Percentiles rank a stretch among this genome's conserved stretches.
Evolutionary conservation across 2,888 invertebrate species (phyloP).

Genomic region (Troides aeacus): DNA sequence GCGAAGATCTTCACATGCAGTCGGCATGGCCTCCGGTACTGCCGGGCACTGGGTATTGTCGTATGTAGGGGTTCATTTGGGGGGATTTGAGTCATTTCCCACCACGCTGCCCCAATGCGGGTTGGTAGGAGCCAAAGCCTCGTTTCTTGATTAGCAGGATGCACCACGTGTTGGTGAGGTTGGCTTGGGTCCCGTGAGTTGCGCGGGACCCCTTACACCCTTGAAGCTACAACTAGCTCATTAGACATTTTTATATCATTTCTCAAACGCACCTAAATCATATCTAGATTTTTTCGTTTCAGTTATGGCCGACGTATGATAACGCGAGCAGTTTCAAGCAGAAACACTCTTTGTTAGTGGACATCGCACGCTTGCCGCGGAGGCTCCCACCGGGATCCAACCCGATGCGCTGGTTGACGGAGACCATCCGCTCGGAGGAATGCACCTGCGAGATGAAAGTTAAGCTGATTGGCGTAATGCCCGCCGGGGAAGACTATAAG

Average conservation of each 20-base stretch:
- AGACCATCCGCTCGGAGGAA: conserved; percentile 32
- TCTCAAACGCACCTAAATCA: background rate
- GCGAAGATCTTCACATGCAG: too few species aligned
- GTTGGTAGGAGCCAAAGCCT: too few species aligned
- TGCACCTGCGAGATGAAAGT: conserved; percentile 38
- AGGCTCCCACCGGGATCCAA: conserved; percentile 34
- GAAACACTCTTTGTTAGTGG: conserved; percentile 40
- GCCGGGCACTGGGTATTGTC: too few species aligned
- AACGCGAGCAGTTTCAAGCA: conserved; percentile 37
- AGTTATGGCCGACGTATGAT: conserved; percentile 51
- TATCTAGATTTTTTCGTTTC: conserved; percentile 22
- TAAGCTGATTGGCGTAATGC: conserved; percentile 43
- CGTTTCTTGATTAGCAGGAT: too few species aligned
- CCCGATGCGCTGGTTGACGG: conserved; percentile 45
- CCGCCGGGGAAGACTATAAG: conserved; percentile 46
- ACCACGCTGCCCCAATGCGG: too few species aligned
- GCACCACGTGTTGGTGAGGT: too few species aligned
- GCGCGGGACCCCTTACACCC: too few species aligned
- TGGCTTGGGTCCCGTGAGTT: too few species aligned
- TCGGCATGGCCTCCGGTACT: too few species aligned
- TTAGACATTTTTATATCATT: background rate
- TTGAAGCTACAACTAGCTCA: background rate
- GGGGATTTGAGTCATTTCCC: too few species aligned
- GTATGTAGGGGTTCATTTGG: too few species aligned
- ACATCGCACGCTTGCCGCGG: conserved; percentile 37